Base-by-base conservation (phyloP, 2,797 vertebrate species). In the Emydoidea blandingii region DNA sequence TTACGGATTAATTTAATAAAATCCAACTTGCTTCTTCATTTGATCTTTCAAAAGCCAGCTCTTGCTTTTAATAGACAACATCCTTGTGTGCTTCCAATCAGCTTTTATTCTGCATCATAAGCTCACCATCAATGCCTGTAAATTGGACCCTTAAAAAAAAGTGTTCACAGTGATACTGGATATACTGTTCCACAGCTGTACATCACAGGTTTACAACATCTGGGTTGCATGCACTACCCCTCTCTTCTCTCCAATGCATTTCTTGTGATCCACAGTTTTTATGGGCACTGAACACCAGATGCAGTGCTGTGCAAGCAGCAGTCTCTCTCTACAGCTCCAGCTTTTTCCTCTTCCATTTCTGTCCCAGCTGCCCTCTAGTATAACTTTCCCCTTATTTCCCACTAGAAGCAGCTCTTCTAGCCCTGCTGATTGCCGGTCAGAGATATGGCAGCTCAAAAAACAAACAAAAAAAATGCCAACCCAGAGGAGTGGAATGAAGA, bases 1-100 rank as follows among this genome's bases (percentile, higher is more conserved):
- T 85, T 23, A 23, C 59, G 52, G 31, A 79, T 82, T 95, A 47
- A 41, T 15, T 79, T 94, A 62, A 74, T 89, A 88, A 85, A 93
- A 53, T 29, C 65, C n/a, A 25, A 14, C 86, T 91, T n/a, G 16
- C n/a, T 57, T 8, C 74, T 47, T 57, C 56, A 82, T 47, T 57
- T 31, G 47, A 62, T 80, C 18, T 65, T 90, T 80, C 80, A 86
- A 86, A 91, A 80, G 41, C 27, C 76, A 74, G 83, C 15, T 83
- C 53, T 10, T 87, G 34, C 41, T 88, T 93, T 90, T 72, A 54
- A 47, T n/a, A 5, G 52, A 37, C 50, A 29, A 12, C 80, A 65
- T 79, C 91, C 88, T 34, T 91, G 56, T 88, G 44, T 3, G 7
- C 91, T 88, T 86, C 85, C 27, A 85, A 0, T 23, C 68, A 53